Base-by-base conservation (phyloP, 2,113 vertebrate genomes). In the Ptyas mucosa region DNA sequence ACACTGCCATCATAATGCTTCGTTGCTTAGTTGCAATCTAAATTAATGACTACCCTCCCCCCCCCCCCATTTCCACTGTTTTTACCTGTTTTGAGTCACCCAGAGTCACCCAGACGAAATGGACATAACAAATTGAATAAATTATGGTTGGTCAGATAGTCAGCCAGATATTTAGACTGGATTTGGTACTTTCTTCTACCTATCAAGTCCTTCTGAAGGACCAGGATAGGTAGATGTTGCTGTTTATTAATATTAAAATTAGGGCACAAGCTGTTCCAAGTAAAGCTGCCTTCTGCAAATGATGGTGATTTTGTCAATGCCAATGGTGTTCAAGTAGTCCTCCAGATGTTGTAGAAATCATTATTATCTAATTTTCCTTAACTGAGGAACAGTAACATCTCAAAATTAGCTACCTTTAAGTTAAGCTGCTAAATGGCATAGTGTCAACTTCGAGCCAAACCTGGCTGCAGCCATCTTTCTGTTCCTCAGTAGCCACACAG, bases 1-100 rank as follows among this genome's bases (percentile, higher is more conserved):
- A 87, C 53, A 61, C 86, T 95, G 43, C n/a, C 85, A 93, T 64
- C 86, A 54, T 89, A 87, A 69, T 94, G 94, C 49, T 3, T 92
- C 94, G 51, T 39, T 24, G n/a, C 34, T 34, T 12, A 5, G 10
- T n/a, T 86, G 81, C 12, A 24, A 7, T 90, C 43, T 90, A 58
- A 89, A 92, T 51, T 51, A 46, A 15, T 2, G 8, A 29, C 3
- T 52, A 75, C 6, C 15, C n/a, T 21, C 34, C 18, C 21, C 34
- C 20, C 34, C 18, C 21, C 34, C 20, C 75, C 18, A 20, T 81
- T 81, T 81, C 34, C 34, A 43, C 39, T 43, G 18, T 81, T 39
- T 81, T 43, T 43, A 81, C 7, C 34, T 81, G 75, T 81, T 81
- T 20, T 81, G 75, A 81, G 34, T 34, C 69, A 81, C 34, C 34